These are phyloP conservation scores for Arnoldichthys spilopterus DNA, from an alignment of 2,797 vertebrate species.

Conservation along the genomic window DNA sequence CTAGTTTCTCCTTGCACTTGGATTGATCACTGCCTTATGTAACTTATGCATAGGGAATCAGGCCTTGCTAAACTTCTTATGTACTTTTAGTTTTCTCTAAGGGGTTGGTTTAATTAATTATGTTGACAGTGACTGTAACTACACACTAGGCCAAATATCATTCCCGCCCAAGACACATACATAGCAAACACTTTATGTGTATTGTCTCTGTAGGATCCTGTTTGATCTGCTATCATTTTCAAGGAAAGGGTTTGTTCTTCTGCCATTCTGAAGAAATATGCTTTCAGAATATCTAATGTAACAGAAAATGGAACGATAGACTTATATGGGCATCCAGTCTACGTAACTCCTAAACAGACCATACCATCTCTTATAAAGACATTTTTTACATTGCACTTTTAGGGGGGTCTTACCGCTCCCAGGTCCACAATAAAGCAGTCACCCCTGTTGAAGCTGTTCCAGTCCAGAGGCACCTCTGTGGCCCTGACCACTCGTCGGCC, in stretches of 20 bases:
- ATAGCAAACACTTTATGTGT: conserved; percentile 5
- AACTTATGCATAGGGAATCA: background rate
- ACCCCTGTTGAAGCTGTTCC: conserved; percentile 89
- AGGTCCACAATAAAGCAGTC: conserved; percentile 93
- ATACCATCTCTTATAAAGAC: background rate
- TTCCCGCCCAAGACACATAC: conserved; percentile 22
- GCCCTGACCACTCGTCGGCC: conserved; percentile 88
- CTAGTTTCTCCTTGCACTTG: background rate
- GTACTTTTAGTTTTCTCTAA: background rate
- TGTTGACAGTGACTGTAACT: conserved; percentile 38
- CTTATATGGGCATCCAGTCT: background rate
- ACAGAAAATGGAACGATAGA: background rate
- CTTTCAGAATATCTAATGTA: background rate
- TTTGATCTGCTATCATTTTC: background rate
- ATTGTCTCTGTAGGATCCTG: conserved; percentile 24
- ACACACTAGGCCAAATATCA: conserved; percentile 13
- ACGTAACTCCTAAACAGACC: background rate
- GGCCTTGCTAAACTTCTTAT: background rate
- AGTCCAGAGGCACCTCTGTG: conserved; percentile 84
- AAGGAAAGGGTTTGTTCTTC: background rate
- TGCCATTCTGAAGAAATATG: background rate
- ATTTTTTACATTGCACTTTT: background rate
- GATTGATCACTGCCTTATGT: background rate
- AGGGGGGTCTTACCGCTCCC: conserved; percentile 78
- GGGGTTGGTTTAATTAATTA: background rate